Evolutionary conservation across 2,888 invertebrate genomes (phyloP), one percentile per base, ranked within the genome.

Genomic region (Belgica antarctica): DNA sequence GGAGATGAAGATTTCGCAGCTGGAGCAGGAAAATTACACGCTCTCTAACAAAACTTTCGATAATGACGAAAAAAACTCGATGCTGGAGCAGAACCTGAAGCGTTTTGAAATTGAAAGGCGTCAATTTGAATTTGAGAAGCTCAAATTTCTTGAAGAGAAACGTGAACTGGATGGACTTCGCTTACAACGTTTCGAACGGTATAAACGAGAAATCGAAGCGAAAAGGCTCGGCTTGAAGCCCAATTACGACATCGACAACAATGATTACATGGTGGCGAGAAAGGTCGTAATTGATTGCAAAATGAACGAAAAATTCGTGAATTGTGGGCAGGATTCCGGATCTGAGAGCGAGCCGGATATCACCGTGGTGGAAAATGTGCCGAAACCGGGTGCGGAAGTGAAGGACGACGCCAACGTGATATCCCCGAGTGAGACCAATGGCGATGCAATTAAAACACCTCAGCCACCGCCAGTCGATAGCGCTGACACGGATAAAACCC

Each of bases 81-180:
- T 70, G 19, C 73, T 80, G 28, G 79, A 80, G 63, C 76, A 75
- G 72, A 80, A 80, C 70, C 72, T 80, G 31, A 75, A 73, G 19
- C 75, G 77, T 2, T 80, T 80, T 59, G 80, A 80, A 72, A 78
- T 77, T 19, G 80, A 80, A 57, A 76, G 80, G 2, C 73, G 77
- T 3, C 77, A 78, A 1, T 80, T 80, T 69, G 84, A 84, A 76
- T 78, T 76, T 2, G 80, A 78, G 70, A 80, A 79, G 71, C 77
- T 80, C 12, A 77, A 77, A 2, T 80, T 78, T 22, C 83, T 82
- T 77, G 81, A 80, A 47, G 80, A 86, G 72, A 82, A 83, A 74
- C 83, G 85, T 5, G 86, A 86, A 24, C 61, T 73, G 19, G 79
- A 79, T 70, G 77, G 77, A 71, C 27, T 77, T 61, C 76, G 77